These are phyloP conservation scores for Dipus sagitta DNA, from an alignment of 2,797 vertebrate genomes.

Conservation along the genomic window DNA sequence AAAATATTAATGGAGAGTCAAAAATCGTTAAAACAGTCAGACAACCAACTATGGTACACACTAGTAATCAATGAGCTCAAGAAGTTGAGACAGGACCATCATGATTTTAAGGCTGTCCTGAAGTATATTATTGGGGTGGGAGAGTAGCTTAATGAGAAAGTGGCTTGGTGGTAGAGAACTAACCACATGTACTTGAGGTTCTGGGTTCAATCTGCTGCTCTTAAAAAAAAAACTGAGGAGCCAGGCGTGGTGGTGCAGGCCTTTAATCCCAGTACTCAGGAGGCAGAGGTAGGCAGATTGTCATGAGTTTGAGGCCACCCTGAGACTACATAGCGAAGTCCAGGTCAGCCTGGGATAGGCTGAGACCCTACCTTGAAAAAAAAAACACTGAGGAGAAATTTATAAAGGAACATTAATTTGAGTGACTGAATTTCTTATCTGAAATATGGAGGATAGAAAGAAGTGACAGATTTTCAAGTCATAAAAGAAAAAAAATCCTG, in stretches of 20 bases:
- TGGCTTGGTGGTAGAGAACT: background rate
- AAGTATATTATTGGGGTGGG: background rate
- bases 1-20: background rate
- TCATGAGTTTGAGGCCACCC: no score
- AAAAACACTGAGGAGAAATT: background rate
- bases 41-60: background rate
- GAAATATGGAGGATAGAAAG: background rate
- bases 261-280: no score
- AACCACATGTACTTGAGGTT: no score
- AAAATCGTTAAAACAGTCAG: background rate
- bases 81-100: background rate
- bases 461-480: background rate
- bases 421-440: background rate
- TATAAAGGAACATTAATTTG: background rate
- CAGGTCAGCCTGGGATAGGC: no score
- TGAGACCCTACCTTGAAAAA: no score
- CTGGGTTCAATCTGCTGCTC: no score
- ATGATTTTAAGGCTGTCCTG: background rate
- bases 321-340: no score
- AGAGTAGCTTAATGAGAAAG: background rate
- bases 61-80: background rate
- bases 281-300: no score
- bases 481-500: background rate
- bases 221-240: no score
- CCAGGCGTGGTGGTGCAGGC: no score